Conservation (phyloP, 2,888 invertebrate species). For the Octonoba sinensis region DNA sequence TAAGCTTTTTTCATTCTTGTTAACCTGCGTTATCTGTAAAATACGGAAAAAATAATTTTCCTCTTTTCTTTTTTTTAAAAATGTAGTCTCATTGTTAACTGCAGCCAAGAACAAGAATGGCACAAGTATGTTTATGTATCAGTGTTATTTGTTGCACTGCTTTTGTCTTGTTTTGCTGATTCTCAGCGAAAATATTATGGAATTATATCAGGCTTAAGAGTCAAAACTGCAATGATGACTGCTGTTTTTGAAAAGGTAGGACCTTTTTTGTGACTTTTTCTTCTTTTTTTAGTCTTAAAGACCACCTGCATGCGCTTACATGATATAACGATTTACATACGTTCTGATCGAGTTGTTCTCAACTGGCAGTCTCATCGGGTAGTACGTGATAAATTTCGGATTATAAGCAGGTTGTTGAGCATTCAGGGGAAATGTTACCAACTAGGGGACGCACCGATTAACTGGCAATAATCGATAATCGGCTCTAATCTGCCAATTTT, state of each 20-base stretch:
- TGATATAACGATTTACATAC: too few relatives aligned
- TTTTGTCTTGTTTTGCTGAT: conserved; percentile 34
- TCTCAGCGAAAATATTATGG: conserved; percentile 58
- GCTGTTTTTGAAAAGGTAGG: conserved; percentile 52
- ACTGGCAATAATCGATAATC: too few relatives aligned
- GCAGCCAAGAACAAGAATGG: conserved; percentile 30
- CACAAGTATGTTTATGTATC: conserved; percentile 42
- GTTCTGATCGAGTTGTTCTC: too few relatives aligned
- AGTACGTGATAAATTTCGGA: too few relatives aligned
- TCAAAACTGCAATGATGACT: conserved; percentile 49
- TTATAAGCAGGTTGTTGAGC: too few relatives aligned
- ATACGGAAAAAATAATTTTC: not conserved
- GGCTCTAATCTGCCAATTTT: too few relatives aligned
- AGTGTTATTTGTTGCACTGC: conserved; percentile 32
- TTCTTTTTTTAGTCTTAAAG: not conserved
- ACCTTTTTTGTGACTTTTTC: not conserved
- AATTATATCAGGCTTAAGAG: conserved; percentile 34
- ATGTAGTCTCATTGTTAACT: conserved; percentile 34
- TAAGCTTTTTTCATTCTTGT: conserved; percentile 5
- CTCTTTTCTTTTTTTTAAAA: not conserved
- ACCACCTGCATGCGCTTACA: too few relatives aligned
- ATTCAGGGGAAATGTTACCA: too few relatives aligned
- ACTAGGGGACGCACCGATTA: too few relatives aligned
- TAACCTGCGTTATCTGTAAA: not conserved
- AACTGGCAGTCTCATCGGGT: too few relatives aligned